Base-by-base conservation (phyloP, 1,140 invertebrate species). In the Drosophila yakuba region DNA sequence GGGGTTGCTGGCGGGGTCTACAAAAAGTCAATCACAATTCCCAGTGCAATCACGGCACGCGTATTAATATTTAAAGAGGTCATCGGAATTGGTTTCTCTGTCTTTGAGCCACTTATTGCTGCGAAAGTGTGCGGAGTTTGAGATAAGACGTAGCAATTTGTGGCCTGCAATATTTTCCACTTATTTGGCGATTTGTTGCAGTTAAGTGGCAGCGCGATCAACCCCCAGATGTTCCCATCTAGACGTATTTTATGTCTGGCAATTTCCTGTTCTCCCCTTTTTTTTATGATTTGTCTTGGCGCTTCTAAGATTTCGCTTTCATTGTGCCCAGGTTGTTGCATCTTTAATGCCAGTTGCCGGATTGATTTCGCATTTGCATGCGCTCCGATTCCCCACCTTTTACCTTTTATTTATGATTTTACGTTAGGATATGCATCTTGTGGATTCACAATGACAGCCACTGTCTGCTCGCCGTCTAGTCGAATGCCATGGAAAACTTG, bases 51-150 rank as follows among this genome's bases (percentile, higher is more conserved):
- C 84, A 89, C 74, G 78, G 88, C 64, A 75, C 77, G 84, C 80
- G 85, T 80, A 89, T 89, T 89, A 89, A 89, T 89, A 89, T 89
- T 89, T 89, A 89, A 89, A 90, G 80, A 90, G 84, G 80, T 84
- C 84, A 89, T 89, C 84, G 84, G 74, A 90, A 89, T 90, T 90
- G 84, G 57, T 84, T 89, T 72, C 73, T 38, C 66, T 71, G 68
- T 71, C 63, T 71, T 68, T 68, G 61, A 67, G 52, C 15, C 71
- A 52, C 56, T 41, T 41, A 38, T 55, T 23, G 39, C 48, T 7
- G 8, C 4, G 28, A 15, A 36, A 23, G 54, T 62, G 60, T 64
- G 75, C 51, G 64, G 45, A 64, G 72, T 67, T 55, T 32, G 32
- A 61, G 74, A 75, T 62, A 83, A 84, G 57, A 64, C 55, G 45